A percentile compares a stretch with the other conserved stretches of the same genome.
These are phyloP conservation scores for Anoplius nigerrimus DNA, from an alignment of 2,888 invertebrate species.

Conservation along the genomic window DNA sequence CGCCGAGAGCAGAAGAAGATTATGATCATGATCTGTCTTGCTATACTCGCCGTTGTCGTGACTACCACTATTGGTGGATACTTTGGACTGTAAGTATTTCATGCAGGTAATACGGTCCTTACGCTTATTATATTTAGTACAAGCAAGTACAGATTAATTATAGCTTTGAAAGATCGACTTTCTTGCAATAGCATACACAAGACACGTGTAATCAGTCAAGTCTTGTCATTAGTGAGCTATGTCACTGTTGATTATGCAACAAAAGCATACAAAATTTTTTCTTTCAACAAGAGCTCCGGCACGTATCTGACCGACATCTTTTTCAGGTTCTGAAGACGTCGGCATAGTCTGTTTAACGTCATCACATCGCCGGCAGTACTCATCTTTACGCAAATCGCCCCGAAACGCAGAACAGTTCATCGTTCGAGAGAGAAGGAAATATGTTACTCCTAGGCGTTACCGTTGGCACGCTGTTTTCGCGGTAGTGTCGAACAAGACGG, in stretches of 20 bases:
- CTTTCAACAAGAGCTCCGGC: too few species aligned
- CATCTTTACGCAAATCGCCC: slow-evolving; percentile 51
- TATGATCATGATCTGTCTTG: slow-evolving; percentile 92
- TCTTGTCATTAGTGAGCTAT: too few species aligned
- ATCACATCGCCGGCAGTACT: slow-evolving; percentile 49
- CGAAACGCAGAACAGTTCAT: slow-evolving; percentile 37
- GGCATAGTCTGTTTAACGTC: slow-evolving; percentile 43
- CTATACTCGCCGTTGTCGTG: slow-evolving; percentile 85
- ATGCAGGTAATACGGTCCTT: slow-evolving; percentile 56
- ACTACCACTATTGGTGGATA: slow-evolving; percentile 82
- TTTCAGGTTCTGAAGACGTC: slow-evolving; percentile 60
- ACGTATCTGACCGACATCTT: too few species aligned
- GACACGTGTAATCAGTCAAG: too few species aligned
- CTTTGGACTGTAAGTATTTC: slow-evolving; percentile 77
- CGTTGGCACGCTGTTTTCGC: not conserved
- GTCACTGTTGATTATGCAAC: too few species aligned
- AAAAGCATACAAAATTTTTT: too few species aligned
- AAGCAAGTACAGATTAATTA: too few species aligned
- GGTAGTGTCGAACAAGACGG: not conserved
- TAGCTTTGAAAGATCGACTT: too few species aligned
- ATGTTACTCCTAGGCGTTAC: slow-evolving; percentile 14
- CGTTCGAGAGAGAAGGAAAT: slow-evolving; percentile 21
- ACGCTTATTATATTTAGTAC: too few species aligned
- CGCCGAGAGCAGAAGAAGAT: slow-evolving; percentile 90
- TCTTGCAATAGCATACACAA: too few species aligned